phyloP scores from a whole-genome alignment of 2,113 vertebrate species.

The Bujurquina vittata region DNA sequence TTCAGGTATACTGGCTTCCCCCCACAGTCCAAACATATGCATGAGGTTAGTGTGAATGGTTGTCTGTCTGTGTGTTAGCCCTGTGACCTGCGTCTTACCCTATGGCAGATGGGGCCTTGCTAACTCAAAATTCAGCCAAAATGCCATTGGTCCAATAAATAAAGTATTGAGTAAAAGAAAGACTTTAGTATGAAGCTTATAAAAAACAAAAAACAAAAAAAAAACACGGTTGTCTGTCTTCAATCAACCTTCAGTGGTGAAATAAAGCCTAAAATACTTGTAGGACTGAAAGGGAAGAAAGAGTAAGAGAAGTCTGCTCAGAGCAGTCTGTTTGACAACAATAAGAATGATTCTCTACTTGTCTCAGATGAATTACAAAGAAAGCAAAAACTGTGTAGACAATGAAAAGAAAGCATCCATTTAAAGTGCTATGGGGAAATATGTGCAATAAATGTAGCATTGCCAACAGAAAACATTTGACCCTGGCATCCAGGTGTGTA shows the following conservation, averaged over 20 bases:
- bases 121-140: not conserved
- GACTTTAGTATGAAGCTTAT: not conserved
- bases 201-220: not conserved
- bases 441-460: not conserved
- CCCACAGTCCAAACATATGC: too few species aligned
- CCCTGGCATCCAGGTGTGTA: constrained; percentile 49
- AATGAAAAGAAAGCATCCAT: not conserved
- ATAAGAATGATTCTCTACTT: not conserved
- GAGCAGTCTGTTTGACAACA: constrained; percentile 2
- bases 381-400: not conserved
- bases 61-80: not conserved
- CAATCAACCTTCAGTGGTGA: not conserved
- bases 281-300: not conserved
- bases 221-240: not conserved
- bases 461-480: constrained; percentile 15
- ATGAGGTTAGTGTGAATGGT: not conserved
- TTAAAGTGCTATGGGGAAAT: not conserved
- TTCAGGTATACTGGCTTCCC: too few species aligned
- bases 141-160: not conserved
- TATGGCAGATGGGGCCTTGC: not conserved
- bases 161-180: not conserved
- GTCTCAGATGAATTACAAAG: not conserved
- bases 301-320: constrained; percentile 3
- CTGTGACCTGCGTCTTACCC: not conserved
- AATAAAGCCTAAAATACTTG: constrained; percentile 31